Base-by-base conservation (phyloP, 2,797 vertebrate species). In the Cossypha dichroa region DNA sequence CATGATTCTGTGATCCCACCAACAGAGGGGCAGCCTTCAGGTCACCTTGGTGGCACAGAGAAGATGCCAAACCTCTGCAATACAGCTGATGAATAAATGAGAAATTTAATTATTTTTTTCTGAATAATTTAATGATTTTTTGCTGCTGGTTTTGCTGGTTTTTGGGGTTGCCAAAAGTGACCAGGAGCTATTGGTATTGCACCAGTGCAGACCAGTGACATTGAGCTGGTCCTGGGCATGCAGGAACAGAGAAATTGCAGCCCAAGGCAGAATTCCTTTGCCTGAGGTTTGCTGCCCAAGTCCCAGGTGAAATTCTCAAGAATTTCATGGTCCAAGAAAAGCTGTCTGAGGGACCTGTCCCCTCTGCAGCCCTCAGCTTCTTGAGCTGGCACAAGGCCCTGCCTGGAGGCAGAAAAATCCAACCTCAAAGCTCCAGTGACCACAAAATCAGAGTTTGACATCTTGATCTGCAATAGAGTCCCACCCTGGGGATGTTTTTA, bases 311-410 rank as follows among this genome's bases (percentile, higher is more conserved):
- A 81, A 60, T 21, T 21, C 28, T 15, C 0, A 1, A 10, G 41
- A 36, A 36, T 36, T 36, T 36, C 0, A 0, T 2, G 70, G 43
- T 23, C 33, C 1, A 3, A 49, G 13, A 6, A 36, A 11, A 36
- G 36, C 17, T 4, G 0, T 14, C 19, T 11, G 25, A 33, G 33
- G 46, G 7, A 38, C 8, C 11, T 38, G 5, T 29, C 13, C 23
- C 43, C 60, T 74, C 31, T 38, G 36, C 75, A 49, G 23, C 8
- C 28, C 55, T 43, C 20, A 29, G 26, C 29, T 15, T 4, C 14
- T 58, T 13, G 19, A 63, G 5, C 25, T 28, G 34, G 26, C 12
- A 14, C 25, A 33, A 46, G 21, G 15, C 11, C 15, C 20, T 20
- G 3, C 12, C 21, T 5, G 8, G 7, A 19, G 52, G 6, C 43